Percentiles rank a stretch among this genome's conserved stretches.
Conservation (phyloP, 2,888 invertebrate genomes). For the Tipula unca region DNA sequence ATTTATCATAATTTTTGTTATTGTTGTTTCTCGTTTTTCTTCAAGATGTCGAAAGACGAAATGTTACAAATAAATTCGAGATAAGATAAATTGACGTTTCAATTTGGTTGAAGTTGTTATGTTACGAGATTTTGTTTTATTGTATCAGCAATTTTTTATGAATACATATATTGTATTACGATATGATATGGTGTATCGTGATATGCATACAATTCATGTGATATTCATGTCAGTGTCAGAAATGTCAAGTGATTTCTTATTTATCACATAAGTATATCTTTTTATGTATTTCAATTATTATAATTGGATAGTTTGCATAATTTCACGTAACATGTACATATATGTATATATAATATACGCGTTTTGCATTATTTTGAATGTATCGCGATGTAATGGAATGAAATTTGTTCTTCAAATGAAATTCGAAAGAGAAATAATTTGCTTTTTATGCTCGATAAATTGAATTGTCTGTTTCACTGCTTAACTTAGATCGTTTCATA, state of each 20-base stretch:
- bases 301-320: background rate
- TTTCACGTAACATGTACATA: background rate
- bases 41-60: background rate
- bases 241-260: background rate
- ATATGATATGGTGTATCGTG: background rate
- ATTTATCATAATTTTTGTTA: background rate
- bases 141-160: background rate
- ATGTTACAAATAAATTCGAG: background rate
- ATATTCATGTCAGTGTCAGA: slow-evolving; percentile 8
- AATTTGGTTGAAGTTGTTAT: background rate
- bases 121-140: background rate
- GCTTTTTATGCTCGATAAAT: no score
- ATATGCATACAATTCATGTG: background rate
- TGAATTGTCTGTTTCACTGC: no score
- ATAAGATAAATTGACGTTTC: background rate
- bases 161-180: background rate
- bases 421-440: no score
- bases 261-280: background rate
- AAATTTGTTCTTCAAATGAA: no score
- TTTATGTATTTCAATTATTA: background rate
- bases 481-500: no score
- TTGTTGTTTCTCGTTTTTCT: background rate
- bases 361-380: no score
- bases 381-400: no score
- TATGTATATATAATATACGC: background rate